Conservation (phyloP, 2,113 vertebrate genomes). For the Periophthalmus modestus region DNA sequence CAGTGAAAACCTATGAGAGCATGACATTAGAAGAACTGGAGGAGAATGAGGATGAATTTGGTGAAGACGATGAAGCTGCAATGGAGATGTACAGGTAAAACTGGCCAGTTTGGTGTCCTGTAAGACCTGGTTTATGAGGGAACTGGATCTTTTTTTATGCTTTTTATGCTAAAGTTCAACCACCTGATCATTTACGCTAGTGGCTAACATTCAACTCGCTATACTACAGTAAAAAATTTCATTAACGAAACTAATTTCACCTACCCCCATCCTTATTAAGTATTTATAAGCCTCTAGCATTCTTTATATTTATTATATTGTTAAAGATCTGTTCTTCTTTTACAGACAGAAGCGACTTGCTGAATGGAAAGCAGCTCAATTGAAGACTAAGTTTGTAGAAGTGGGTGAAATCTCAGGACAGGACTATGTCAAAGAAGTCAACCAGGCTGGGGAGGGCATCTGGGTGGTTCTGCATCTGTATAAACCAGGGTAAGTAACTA, state of each 20-base stretch:
- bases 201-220: neutral
- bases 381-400: conserved; percentile 88
- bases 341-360: conserved; percentile 88
- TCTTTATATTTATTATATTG: neutral
- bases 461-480: conserved; percentile 97
- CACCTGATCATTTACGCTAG: neutral
- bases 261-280: too few species aligned
- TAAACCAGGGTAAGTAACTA: conserved; percentile 90
- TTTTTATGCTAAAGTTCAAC: neutral
- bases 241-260: too few species aligned
- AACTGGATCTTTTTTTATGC: neutral
- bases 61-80: conserved; percentile 91
- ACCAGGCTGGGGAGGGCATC: conserved; percentile 86
- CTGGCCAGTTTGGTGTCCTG: neutral
- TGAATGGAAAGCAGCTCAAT: conserved; percentile 89
- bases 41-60: conserved; percentile 95
- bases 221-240: neutral
- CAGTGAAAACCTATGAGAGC: conserved; percentile 94
- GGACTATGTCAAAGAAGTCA: conserved; percentile 94
- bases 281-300: neutral
- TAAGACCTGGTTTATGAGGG: neutral
- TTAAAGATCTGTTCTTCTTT: neutral
- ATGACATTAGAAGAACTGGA: conserved; percentile 95
- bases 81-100: conserved; percentile 95
- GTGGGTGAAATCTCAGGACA: conserved; percentile 91